phyloP scores from a whole-genome alignment of 2,113 vertebrate genomes.

The Rana temporaria region DNA sequence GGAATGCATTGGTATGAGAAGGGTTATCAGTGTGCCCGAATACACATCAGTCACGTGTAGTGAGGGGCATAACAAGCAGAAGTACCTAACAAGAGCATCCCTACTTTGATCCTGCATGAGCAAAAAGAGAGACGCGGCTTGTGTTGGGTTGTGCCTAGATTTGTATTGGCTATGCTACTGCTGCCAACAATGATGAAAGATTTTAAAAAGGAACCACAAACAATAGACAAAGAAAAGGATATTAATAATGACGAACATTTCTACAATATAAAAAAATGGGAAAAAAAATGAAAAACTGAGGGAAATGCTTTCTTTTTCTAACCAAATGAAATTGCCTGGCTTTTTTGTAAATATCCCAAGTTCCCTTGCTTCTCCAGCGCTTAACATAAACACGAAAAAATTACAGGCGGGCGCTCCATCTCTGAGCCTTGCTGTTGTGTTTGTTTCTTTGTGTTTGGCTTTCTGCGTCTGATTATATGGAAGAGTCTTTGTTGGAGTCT shows the following conservation, averaged over 20 bases:
- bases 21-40: too few species aligned
- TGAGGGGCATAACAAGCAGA: too few species aligned
- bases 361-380: neutral
- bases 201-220: too few species aligned
- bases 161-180: too few species aligned
- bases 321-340: neutral
- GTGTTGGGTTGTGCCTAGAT: too few species aligned
- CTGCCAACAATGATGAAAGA: too few species aligned
- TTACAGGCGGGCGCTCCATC: conserved; percentile 1
- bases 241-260: neutral
- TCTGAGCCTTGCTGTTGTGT: conserved; percentile 29
- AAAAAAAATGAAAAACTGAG: neutral
- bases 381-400: conserved; percentile 46
- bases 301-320: neutral
- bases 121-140: too few species aligned
- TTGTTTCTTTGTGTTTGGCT: conserved; percentile 33
- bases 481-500: conserved; percentile 43
- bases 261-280: neutral
- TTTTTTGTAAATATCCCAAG: neutral
- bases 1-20: too few species aligned
- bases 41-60: too few species aligned
- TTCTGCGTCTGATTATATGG: conserved; percentile 45
- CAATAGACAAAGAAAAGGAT: too few species aligned
- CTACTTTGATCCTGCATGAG: too few species aligned
- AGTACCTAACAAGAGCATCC: too few species aligned